These are phyloP conservation scores for Platichthys stellatus DNA, from an alignment of 2,113 vertebrate species.

Conservation along the genomic window DNA sequence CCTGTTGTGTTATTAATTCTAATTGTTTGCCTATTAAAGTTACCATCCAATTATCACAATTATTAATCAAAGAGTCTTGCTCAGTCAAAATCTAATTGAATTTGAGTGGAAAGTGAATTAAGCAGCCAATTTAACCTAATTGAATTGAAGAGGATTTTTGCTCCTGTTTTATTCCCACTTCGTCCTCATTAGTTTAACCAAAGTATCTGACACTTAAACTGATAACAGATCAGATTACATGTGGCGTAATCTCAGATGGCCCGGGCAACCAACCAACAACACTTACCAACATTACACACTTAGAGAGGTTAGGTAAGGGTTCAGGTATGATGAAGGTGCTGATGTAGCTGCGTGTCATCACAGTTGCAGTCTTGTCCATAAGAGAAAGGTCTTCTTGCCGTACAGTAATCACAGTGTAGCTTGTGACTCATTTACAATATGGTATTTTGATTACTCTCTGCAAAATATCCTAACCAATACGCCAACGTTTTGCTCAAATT, in stretches of 20 bases:
- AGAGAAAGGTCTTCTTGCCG: too few species aligned
- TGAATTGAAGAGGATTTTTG: conserved; percentile 20
- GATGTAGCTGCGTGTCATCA: too few species aligned
- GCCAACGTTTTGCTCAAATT: too few species aligned
- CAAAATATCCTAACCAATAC: too few species aligned
- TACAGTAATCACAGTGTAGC: too few species aligned
- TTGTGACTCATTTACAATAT: too few species aligned
- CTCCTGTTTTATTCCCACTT: conserved; percentile 1
- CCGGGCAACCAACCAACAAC: neutral
- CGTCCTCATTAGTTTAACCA: conserved; percentile 32
- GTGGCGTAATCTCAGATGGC: neutral
- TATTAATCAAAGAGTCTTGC: conserved; percentile 38
- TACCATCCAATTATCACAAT: conserved; percentile 42
- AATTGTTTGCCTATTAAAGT: conserved; percentile 39
- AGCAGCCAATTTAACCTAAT: conserved; percentile 37
- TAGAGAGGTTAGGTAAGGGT: neutral
- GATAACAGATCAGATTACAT: conserved; percentile 14
- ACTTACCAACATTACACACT: neutral
- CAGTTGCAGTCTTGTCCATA: too few species aligned
- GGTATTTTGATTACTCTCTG: too few species aligned
- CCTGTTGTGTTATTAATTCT: conserved; percentile 19
- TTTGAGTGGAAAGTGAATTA: conserved; percentile 42
- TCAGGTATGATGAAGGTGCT: neutral
- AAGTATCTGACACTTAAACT: neutral
- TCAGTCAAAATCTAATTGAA: conserved; percentile 44